These are phyloP conservation scores for Lasiurus borealis DNA, from an alignment of 2,113 vertebrate genomes.

Conservation along the genomic window DNA sequence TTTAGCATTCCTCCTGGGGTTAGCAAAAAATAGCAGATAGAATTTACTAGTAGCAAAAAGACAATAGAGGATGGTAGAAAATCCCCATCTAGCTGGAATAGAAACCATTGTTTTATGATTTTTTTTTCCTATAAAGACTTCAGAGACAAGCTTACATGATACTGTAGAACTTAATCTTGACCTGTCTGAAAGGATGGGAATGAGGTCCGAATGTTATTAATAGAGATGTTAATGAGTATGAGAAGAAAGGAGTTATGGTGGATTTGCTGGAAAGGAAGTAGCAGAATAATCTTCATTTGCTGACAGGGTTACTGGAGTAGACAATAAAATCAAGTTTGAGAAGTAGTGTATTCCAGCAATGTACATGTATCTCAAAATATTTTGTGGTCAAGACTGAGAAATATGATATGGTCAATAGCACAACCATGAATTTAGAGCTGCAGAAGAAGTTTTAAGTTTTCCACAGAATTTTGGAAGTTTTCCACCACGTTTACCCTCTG, in stretches of 20 bases:
- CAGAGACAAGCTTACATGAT: background rate
- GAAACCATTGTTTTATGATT: background rate
- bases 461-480: slow-evolving; percentile 30
- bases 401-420: background rate
- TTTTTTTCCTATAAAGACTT: slow-evolving; percentile 8
- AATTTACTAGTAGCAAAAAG: slow-evolving; percentile 5
- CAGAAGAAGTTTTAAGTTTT: slow-evolving; percentile 33
- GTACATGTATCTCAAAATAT: background rate
- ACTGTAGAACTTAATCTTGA: background rate
- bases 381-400: slow-evolving; percentile 41
- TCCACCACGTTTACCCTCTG: slow-evolving; percentile 10
- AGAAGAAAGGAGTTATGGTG: background rate
- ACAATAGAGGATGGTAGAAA: background rate
- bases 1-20: background rate
- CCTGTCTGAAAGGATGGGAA: background rate
- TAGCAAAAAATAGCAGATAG: background rate
- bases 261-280: background rate
- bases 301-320: background rate
- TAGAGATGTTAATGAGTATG: slow-evolving; percentile 16
- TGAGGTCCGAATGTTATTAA: background rate
- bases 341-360: background rate
- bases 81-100: background rate
- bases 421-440: slow-evolving; percentile 30
- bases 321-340: slow-evolving; percentile 41
- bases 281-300: background rate